Conservation (phyloP, 2,797 vertebrate species). For the Neostethus bicornis region DNA sequence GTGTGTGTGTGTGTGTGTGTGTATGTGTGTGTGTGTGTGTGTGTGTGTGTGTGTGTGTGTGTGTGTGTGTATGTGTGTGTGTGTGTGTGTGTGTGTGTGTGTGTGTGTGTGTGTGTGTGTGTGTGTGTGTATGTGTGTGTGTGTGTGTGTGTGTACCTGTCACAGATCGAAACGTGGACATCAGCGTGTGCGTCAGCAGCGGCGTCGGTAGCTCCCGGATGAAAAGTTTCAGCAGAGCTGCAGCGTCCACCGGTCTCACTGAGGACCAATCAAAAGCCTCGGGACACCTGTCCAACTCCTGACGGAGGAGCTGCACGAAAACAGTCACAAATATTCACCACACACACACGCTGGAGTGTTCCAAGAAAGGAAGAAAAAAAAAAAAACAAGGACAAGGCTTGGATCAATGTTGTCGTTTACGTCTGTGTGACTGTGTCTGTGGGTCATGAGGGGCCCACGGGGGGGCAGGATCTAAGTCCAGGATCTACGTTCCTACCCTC, state of each 20-base stretch:
- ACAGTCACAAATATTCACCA: not conserved
- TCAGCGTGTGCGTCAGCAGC: constrained; percentile 89
- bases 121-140: constrained; percentile 13
- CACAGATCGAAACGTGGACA: constrained; percentile 87
- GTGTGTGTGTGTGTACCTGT: constrained; percentile 54
- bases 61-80: constrained; percentile 15
- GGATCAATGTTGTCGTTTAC: too few relatives aligned
- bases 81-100: constrained; percentile 12
- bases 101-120: constrained; percentile 16
- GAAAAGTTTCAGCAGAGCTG: constrained; percentile 92
- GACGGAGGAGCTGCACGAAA: constrained; percentile 82
- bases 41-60: constrained; percentile 12
- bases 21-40: constrained; percentile 15
- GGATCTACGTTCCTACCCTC: too few relatives aligned
- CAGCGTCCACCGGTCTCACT: constrained; percentile 91
- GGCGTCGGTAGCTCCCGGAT: constrained; percentile 92
- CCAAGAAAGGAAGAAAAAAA: too few relatives aligned
- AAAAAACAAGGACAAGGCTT: too few relatives aligned
- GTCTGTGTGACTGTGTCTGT: too few relatives aligned
- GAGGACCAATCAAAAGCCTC: constrained; percentile 91
- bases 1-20: constrained; percentile 13
- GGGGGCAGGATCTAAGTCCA: too few relatives aligned
- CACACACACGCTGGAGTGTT: too few relatives aligned
- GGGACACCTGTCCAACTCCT: constrained; percentile 88
- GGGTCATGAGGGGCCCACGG: too few relatives aligned